Evolutionary conservation across 2,888 invertebrate genomes (phyloP), one percentile per base, ranked within the genome.

Genomic region (Drosophila mulleri): DNA sequence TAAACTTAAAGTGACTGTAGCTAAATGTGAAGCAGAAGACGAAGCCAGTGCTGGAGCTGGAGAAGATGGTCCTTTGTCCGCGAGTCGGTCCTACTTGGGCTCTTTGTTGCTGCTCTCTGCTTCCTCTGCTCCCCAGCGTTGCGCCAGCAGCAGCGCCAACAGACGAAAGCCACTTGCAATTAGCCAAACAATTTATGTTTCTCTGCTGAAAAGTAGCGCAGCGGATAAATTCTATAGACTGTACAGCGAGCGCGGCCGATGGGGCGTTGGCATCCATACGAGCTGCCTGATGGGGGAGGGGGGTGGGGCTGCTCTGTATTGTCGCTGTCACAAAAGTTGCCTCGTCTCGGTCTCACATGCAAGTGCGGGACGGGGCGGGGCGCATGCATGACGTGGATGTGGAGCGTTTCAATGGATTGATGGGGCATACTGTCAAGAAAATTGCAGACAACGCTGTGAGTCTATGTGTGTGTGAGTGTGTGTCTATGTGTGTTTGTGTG

Each of bases 151-250:
- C 50, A 37, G 37, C 37, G 29, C 23, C 35, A 52, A 35, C 39
- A 50, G 58, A 67, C 41, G 70, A 68, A 52, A 78, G 82, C 79
- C 82, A 87, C 83, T 83, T 86, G 89, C 87, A 83, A 83, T 83
- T 83, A 83, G 82, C 82, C 84, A 67, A 81, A 67, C 89, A 86
- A 83, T 86, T 88, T 83, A 86, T 86, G 89, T 83, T 78, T 60
- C 59, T 54, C 54, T 59, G 54, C 35, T 78, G 67, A 86, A 86
- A 70, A 67, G 78, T 44, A 61, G 61, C 41, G 52, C 44, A 67
- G 20, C 32, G 44, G 42, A 29, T 18, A 44, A 47, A 39, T 68
- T 35, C 60, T 52, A 41, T 53, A 42, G 23, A 47, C 26, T 16
- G 32, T 16, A 9, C 18, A 39, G 9, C 16, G 26, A 18, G 32